These are phyloP conservation scores for Oscheius sp. DNA, from an alignment of 2,888 invertebrate genomes.

Conservation along the genomic window DNA sequence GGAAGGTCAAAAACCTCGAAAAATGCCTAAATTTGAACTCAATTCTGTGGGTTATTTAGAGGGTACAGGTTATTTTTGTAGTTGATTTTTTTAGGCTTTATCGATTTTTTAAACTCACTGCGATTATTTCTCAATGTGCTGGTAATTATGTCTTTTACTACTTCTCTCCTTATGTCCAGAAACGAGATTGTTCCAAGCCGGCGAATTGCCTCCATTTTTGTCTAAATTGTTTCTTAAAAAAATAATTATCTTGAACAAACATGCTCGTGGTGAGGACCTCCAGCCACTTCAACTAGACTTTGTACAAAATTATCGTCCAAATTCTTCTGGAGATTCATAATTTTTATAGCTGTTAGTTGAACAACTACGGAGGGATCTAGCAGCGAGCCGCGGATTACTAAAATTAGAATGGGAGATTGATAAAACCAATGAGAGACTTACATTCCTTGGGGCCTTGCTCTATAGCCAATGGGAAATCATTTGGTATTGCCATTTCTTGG, in stretches of 20 bases:
- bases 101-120: too few species aligned
- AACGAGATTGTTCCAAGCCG: background rate
- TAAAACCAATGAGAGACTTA: background rate
- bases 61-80: too few species aligned
- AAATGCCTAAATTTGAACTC: too few species aligned
- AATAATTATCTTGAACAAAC: background rate
- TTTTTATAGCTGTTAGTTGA: background rate
- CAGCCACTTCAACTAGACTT: background rate
- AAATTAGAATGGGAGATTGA: background rate
- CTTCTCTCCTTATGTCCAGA: background rate
- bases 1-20: background rate
- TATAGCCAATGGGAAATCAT: background rate
- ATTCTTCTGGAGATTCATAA: background rate
- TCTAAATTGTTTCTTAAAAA: background rate
- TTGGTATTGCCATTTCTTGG: background rate
- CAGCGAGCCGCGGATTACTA: background rate
- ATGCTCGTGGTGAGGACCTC: background rate
- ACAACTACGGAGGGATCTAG: background rate
- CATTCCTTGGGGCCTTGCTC: background rate
- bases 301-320: background rate
- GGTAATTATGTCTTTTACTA: background rate
- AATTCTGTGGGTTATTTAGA: too few species aligned
- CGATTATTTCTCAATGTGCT: background rate
- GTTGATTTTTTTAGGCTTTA: too few species aligned
- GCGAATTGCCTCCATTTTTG: background rate